Percentiles rank a stretch among this genome's conserved stretches.
Evolutionary conservation across 2,797 vertebrate genomes (phyloP).

Genomic region (Eulemur mongoz): DNA sequence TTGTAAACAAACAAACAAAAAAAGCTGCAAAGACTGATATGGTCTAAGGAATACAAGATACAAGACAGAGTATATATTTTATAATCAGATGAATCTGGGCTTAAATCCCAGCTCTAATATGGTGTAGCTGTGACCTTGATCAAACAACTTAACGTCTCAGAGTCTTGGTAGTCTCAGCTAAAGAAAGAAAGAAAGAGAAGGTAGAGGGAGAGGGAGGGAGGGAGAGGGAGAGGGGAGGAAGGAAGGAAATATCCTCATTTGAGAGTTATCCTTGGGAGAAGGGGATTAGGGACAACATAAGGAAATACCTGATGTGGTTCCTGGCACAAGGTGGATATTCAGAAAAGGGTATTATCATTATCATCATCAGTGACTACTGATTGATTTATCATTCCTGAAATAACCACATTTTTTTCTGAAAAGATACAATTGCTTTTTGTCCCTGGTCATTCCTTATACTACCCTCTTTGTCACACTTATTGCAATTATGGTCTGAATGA

Average conservation of each 20-base stretch:
- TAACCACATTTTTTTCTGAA: not conserved
- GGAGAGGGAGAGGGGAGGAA: not conserved
- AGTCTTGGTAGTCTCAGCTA: not conserved
- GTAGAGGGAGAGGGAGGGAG: rapidly evolving
- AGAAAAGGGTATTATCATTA: not conserved
- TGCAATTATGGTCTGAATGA: not conserved
- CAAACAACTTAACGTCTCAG: not conserved
- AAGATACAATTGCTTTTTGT: not conserved
- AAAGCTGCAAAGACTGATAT: not conserved
- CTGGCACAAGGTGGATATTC: not conserved
- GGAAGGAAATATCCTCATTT: not conserved
- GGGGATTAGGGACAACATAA: not conserved
- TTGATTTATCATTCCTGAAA: not conserved
- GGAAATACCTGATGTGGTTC: not conserved
- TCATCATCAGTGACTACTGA: not conserved
- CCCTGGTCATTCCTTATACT: not conserved
- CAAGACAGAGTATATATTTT: not conserved
- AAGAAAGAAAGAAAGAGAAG: not conserved
- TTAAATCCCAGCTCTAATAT: not conserved
- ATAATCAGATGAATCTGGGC: not conserved
- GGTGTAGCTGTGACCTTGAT: not conserved
- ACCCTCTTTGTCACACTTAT: not conserved
- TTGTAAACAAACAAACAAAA: not conserved
- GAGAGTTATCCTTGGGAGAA: not conserved
- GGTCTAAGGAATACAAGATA: not conserved